Evolutionary conservation across 2,797 vertebrate species (phyloP).

Genomic region (Clarias laeviceps): DNA sequence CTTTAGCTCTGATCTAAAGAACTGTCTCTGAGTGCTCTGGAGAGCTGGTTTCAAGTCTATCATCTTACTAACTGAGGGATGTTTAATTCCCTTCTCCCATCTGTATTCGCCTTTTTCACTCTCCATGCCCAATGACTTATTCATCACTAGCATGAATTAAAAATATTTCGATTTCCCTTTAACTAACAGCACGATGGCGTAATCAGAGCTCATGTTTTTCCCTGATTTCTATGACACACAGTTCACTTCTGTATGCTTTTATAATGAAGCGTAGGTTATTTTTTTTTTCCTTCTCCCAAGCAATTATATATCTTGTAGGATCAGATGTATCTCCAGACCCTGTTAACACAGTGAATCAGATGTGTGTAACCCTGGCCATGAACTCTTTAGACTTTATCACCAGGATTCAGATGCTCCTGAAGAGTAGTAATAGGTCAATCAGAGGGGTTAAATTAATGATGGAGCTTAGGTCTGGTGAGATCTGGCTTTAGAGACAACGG

Average conservation of each 20-base stretch:
- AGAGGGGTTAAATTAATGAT: slow-evolving; percentile 2
- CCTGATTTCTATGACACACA: slow-evolving; percentile 29
- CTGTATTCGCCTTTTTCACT: slow-evolving; percentile 31
- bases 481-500: background rate
- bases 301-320: background rate
- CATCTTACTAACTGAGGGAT: slow-evolving; percentile 27
- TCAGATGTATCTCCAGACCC: background rate
- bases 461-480: background rate
- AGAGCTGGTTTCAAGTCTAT: slow-evolving; percentile 25
- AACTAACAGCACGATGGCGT: slow-evolving; percentile 41
- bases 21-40: slow-evolving; percentile 8
- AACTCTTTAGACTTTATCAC: background rate
- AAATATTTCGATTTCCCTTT: slow-evolving; percentile 55
- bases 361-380: background rate
- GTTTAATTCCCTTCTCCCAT: slow-evolving; percentile 35
- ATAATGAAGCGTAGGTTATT: slow-evolving; percentile 16
- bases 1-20: slow-evolving; percentile 39
- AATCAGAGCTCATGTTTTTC: slow-evolving; percentile 38
- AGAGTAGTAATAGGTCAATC: slow-evolving; percentile 14
- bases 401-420: background rate
- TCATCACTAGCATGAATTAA: slow-evolving; percentile 59
- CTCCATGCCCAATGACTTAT: slow-evolving; percentile 52
- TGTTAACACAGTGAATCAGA: slow-evolving; percentile 3
- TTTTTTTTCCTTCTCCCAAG: background rate
- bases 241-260: slow-evolving; percentile 31